Base-by-base conservation (phyloP, 2,888 invertebrate genomes). In the Drosophila helvetica region DNA sequence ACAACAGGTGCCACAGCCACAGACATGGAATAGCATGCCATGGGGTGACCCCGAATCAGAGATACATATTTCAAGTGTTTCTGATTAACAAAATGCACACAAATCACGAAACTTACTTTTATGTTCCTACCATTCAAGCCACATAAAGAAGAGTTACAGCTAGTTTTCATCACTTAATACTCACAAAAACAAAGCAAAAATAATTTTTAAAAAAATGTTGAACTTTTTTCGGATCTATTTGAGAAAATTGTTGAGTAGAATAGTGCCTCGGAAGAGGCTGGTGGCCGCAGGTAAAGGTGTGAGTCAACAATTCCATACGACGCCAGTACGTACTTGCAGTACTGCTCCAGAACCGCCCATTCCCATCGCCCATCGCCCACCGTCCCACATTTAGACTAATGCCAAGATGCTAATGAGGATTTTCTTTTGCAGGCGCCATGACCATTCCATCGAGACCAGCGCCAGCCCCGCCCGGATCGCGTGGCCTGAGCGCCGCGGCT, bases 381-480 rank as follows among this genome's bases (percentile, higher is more conserved):
- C 22, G 22, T 5, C 22, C 22, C 4, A 22, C 22, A 22, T 22
- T 22, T 22, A 22, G 22, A 5, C 22, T 5, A 22, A 22, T 22
- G 22, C 22, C 5, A 6, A 22, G 4, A 5, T 5, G 22, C 22
- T 22, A 22, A 22, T 5, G 22, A 22, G 22, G 22, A 22, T 52
- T 43, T n/a, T 17, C 18, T n/a, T 19, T 60, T 57, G 51, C 68
- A 80, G 84, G 48, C 30, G 73, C n/a, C 42, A 92, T 92, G 92
- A 92, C 92, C 70, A 91, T 92, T 78, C 92, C 92, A 70, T 90
- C 92, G 51, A 85, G 92, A 64, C 92, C 92, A 71, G 92, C 92
- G 45, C 92, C 92, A 19, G 91, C 92, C 25, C 92, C 92, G 63
- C 92, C 92, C 42, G 84, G 80, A 22, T 78, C 87, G 22, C 81